Base-by-base conservation (phyloP, 2,113 vertebrate genomes). In the Ahaetulla prasina region DNA sequence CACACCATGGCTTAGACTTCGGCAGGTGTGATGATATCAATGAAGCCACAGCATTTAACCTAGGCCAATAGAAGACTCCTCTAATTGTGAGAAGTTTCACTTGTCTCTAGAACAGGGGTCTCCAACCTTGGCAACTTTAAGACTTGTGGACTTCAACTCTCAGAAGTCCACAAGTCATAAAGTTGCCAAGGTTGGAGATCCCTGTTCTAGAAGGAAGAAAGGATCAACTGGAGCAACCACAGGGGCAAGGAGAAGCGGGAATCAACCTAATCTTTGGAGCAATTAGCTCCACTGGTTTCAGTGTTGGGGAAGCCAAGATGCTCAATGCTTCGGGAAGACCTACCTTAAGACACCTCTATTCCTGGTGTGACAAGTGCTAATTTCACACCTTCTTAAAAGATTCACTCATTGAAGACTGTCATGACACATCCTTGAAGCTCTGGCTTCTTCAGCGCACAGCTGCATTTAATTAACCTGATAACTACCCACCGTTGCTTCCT, bases 401-500 rank as follows among this genome's bases (percentile, higher is more conserved):
- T 3, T 16, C 23, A 39, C 45, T 4, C 1, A 47, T 4, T 16
- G 90, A 87, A 60, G 60, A 87, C 0, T 0, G 91, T 49, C 92
- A 94, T 89, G 93, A 92, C 8, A 45, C 91, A 45, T 43, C 8
- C 55, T 90, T 93, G 53, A 11, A 9, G 94, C 92, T 92, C 89
- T 53, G 60, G 57, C 87, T 43, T 90, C 92, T 85, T 91, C 90
- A 92, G 1, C 68, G 8, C 0, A 0, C 39, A 0, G 0, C 84
- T 86, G 93, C 91, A 12, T 92, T 95, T 94, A 95, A 95, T 95
- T 95, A 90, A 90, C 90, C 94, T 94, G 52, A 90, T 92, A 94
- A 93, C 88, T 89, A 93, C 63, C 93, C 95, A 94, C 8, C 50
- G 92, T 91, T 90, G 60, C 80, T 50, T 55, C 2, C 45, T 93